Conservation (phyloP, 2,113 vertebrate species). For the Sinocyclocheilus rhinocerous region DNA sequence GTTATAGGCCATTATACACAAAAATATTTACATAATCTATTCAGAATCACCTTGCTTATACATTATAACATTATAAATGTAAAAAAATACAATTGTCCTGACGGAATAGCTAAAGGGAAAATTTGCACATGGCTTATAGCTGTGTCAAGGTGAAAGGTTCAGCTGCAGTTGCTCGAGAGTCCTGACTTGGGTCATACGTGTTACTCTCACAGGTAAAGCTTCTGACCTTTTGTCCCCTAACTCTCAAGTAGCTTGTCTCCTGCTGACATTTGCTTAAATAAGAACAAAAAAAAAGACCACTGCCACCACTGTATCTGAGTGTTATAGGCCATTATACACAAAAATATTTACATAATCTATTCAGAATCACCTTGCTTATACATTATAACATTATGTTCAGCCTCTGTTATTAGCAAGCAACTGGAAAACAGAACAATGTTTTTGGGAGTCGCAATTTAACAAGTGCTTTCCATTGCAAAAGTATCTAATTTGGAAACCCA, state of each 20-base stretch:
- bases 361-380: neutral
- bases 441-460: neutral
- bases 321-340: neutral
- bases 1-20: neutral
- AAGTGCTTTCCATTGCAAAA: neutral
- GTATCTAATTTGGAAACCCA: neutral
- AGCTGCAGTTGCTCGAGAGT: constrained; percentile 39
- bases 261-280: constrained; percentile 57
- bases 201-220: constrained; percentile 54
- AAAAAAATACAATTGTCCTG: constrained; percentile 5
- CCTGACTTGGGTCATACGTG: constrained; percentile 42
- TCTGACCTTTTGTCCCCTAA: constrained; percentile 68
- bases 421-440: neutral
- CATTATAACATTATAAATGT: constrained; percentile 6
- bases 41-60: neutral
- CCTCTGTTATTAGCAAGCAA: neutral
- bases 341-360: neutral
- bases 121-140: constrained; percentile 28
- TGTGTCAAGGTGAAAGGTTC: constrained; percentile 40
- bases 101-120: neutral
- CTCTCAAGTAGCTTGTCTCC: constrained; percentile 66
- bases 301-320: neutral
- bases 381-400: neutral
- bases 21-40: neutral
- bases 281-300: constrained; percentile 54